A percentile compares a stretch with the other conserved stretches of the same genome.
Conservation (phyloP, 2,797 vertebrate species). For the Aphelocoma californica region DNA sequence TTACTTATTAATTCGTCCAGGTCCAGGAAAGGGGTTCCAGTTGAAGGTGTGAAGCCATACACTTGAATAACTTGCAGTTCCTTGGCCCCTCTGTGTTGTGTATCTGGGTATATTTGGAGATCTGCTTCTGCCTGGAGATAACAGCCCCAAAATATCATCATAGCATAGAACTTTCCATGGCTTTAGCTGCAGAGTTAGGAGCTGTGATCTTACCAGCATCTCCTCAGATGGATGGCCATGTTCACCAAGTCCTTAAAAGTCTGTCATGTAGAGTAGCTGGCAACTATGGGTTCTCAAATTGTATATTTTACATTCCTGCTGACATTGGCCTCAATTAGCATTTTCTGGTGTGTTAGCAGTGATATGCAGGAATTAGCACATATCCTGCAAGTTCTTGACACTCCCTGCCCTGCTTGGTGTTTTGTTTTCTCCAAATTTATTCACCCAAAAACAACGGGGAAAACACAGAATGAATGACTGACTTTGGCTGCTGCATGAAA, state of each 20-base stretch:
- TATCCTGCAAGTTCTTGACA: neutral
- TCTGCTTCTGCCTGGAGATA: neutral
- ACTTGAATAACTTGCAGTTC: neutral
- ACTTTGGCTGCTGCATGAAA: neutral
- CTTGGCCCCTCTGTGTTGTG: neutral
- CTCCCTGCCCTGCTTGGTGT: neutral
- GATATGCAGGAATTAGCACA: neutral
- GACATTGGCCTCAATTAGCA: neutral
- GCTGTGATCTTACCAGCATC: neutral
- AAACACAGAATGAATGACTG: neutral
- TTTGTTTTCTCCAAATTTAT: neutral
- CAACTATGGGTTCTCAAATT: neutral
- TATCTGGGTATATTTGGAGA: neutral
- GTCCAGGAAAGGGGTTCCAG: neutral
- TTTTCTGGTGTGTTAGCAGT: neutral
- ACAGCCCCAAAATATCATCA: neutral
- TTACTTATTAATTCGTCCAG: neutral
- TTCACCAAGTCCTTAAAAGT: neutral
- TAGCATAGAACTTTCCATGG: neutral
- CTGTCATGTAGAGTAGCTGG: neutral
- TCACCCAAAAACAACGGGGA: fast-evolving
- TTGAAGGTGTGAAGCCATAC: neutral
- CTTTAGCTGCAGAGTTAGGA: neutral
- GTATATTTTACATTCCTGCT: neutral
- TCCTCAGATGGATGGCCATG: neutral